Conservation (phyloP, 2,888 invertebrate species). For the Stictocephala bisonia region DNA sequence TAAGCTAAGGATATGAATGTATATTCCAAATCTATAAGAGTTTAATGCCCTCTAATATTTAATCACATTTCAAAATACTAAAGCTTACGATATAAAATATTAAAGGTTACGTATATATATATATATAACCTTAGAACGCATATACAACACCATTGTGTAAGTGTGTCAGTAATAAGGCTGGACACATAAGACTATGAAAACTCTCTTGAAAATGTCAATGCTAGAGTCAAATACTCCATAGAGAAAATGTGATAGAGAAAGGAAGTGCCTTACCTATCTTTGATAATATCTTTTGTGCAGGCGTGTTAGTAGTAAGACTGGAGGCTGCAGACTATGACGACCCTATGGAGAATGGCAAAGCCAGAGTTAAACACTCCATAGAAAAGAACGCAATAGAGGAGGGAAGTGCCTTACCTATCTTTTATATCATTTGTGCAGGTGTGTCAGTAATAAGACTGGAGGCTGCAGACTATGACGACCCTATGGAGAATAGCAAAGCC, state of each 20-base stretch:
- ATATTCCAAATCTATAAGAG: too few relatives aligned
- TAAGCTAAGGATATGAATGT: too few relatives aligned
- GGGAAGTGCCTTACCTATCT: conserved; percentile 93
- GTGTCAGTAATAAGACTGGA: conserved; percentile 99
- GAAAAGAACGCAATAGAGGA: conserved; percentile 97
- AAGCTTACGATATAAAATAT: too few relatives aligned
- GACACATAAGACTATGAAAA: conserved; percentile 97
- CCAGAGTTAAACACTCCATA: conserved; percentile 92
- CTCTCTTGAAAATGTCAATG: conserved; percentile 94
- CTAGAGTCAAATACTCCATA: conserved; percentile 92
- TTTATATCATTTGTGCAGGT: too few relatives aligned
- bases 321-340: conserved; percentile 97
- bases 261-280: conserved; percentile 96
- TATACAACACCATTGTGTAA: too few relatives aligned
- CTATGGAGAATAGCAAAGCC: conserved; percentile 94
- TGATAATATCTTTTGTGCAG: too few relatives aligned
- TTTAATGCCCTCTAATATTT: too few relatives aligned
- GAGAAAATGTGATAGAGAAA: conserved; percentile 97
- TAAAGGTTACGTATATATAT: too few relatives aligned
- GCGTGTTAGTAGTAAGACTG: conserved; percentile 98
- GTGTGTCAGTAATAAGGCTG: conserved; percentile 98
- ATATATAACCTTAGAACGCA: too few relatives aligned
- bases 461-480: conserved; percentile 96
- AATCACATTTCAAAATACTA: too few relatives aligned
- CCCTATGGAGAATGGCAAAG: conserved; percentile 94